Conservation (phyloP, 53 echinoderm and acorn worm genomes). For the Stichopus horrens region DNA sequence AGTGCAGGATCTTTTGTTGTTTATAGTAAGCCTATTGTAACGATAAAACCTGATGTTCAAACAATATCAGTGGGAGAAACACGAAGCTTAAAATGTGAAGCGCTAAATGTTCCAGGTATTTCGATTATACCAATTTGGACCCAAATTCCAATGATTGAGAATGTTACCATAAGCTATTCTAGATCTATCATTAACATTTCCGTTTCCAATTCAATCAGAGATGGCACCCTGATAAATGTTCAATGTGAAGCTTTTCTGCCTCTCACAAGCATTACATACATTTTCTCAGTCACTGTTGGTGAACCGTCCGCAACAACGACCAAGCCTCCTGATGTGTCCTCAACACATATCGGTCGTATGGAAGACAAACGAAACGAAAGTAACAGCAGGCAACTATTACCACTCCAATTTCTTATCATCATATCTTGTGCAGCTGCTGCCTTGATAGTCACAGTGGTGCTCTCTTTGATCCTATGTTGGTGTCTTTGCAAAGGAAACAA, state of each 20-base stretch:
- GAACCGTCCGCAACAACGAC: not conserved
- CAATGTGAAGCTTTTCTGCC: not conserved
- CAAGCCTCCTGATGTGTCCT: not conserved
- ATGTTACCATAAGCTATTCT: not conserved
- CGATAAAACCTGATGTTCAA: not conserved
- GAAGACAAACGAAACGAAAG: not conserved
- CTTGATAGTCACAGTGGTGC: not conserved
- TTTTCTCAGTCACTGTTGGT: not conserved
- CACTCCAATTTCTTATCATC: not conserved
- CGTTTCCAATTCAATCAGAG: not conserved
- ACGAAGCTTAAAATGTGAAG: not conserved
- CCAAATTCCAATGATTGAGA: not conserved
- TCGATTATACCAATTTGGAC: rapidly evolving
- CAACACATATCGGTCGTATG: no score
- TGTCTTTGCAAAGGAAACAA: not conserved
- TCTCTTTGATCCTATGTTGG: not conserved
- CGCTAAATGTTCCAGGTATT: not conserved
- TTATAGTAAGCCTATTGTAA: not conserved
- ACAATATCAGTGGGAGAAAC: not conserved
- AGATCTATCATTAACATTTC: not conserved
- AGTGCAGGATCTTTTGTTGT: not conserved
- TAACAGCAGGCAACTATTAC: not conserved
- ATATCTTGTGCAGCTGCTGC: not conserved
- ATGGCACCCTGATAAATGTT: not conserved
- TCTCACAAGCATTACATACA: not conserved